These are phyloP conservation scores for Cryptotis parvus DNA, from an alignment of 2,113 vertebrate species.

Conservation along the genomic window DNA sequence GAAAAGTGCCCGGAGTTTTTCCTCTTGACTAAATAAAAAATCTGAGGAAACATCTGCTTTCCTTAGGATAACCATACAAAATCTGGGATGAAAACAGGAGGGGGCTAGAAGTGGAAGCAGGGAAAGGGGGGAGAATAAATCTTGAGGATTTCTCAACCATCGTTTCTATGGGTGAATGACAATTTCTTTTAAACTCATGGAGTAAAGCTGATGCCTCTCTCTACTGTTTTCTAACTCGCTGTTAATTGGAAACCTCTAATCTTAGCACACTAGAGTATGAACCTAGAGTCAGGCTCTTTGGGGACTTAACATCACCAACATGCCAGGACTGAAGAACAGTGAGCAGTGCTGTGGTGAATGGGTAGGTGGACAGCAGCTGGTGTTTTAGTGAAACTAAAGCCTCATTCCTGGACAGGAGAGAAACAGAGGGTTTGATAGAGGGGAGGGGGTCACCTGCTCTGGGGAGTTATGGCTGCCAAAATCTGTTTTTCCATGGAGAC, in stretches of 20 bases:
- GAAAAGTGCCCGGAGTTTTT: conserved; percentile 15
- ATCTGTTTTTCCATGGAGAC: conserved; percentile 76
- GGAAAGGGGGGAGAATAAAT: not conserved
- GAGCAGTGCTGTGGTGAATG: not conserved
- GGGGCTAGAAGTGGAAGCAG: too few relatives aligned
- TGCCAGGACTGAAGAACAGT: conserved; percentile 4
- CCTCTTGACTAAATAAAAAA: not conserved
- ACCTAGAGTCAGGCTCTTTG: not conserved
- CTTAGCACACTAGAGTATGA: not conserved
- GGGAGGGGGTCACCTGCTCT: not conserved
- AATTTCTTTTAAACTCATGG: not conserved
- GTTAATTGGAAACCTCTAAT: not conserved
- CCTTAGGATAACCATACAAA: not conserved
- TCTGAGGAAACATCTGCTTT: conserved; percentile 8
- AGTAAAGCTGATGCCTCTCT: not conserved
- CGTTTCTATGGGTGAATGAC: not conserved
- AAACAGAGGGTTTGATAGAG: conserved; percentile 31
- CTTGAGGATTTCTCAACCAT: not conserved
- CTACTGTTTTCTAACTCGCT: not conserved
- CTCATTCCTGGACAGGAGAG: conserved; percentile 31
- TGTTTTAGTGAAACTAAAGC: not conserved
- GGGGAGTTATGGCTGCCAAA: conserved; percentile 74
- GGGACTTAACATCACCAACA: not conserved
- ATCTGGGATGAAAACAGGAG: not conserved
- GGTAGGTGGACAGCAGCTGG: not conserved